A percentile compares a stretch with the other conserved stretches of the same genome.
Evolutionary conservation across 2,888 invertebrate species (phyloP).

Genomic region (Metacarcinus magister): DNA sequence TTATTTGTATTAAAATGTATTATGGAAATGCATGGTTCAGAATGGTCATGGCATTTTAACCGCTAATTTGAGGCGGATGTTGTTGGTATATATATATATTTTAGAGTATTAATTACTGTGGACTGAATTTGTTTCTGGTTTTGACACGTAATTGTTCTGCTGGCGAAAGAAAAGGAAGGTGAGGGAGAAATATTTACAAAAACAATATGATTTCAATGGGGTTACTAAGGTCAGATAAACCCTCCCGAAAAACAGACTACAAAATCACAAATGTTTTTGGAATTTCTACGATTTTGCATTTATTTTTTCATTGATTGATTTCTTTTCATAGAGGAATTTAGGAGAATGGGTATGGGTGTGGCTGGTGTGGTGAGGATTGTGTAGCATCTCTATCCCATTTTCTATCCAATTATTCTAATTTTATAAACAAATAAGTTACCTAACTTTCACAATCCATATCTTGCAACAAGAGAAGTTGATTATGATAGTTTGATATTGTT

Average conservation of each 20-base stretch:
- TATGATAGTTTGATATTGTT: neutral
- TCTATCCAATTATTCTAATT: neutral
- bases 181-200: neutral
- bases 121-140: neutral
- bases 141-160: neutral
- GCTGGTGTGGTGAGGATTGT: neutral
- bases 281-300: neutral
- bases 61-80: neutral
- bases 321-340: neutral
- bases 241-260: neutral
- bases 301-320: neutral
- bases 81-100: neutral
- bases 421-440: neutral
- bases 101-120: neutral
- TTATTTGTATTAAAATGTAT: neutral
- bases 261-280: neutral
- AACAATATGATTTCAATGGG: neutral
- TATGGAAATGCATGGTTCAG: neutral
- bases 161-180: neutral
- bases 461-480: neutral
- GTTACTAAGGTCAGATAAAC: neutral
- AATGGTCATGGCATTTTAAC: neutral
- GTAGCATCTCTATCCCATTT: neutral
- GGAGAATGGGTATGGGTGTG: neutral
- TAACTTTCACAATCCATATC: neutral